Conservation (phyloP, 1,140 invertebrate species). For the Bursaphelenchus mucronatus region DNA sequence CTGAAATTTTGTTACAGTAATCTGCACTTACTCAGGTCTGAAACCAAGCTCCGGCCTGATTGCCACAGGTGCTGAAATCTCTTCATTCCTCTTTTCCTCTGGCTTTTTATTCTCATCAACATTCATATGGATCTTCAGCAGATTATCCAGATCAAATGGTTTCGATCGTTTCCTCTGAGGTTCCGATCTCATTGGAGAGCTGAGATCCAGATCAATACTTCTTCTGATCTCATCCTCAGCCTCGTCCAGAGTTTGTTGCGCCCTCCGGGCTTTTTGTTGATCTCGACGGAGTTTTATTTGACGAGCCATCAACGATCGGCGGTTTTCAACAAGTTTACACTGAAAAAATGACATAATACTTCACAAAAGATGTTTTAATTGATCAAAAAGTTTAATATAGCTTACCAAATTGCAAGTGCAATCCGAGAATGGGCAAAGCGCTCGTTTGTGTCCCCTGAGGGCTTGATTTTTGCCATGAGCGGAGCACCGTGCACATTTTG, state of each 20-base stretch:
- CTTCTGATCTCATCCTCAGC: constrained; percentile 11
- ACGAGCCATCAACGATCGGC: constrained; percentile 41
- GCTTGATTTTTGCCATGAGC: constrained; percentile 45
- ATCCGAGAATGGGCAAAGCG: constrained; percentile 36
- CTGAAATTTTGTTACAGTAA: neutral
- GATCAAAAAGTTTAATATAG: neutral
- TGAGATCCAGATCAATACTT: constrained; percentile 9
- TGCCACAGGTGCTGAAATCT: neutral
- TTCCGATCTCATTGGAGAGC: neutral
- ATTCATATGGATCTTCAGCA: neutral
- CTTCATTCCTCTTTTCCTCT: neutral
- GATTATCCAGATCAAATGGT: neutral
- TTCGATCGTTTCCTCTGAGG: neutral
- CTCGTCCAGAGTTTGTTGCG: constrained; percentile 21
- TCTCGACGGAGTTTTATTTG: constrained; percentile 48
- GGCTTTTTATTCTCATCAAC: neutral
- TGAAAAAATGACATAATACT: constrained; percentile 18
- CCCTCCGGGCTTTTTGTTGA: constrained; percentile 43
- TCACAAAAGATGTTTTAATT: neutral
- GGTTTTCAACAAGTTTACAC: constrained; percentile 45
- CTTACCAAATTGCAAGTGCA: constrained; percentile 40
- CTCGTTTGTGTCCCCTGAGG: constrained; percentile 46
- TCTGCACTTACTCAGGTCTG: neutral
- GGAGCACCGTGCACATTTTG: constrained; percentile 46
- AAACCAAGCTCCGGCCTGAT: neutral